These are phyloP conservation scores for Vidua chalybeata DNA, from an alignment of 2,113 vertebrate genomes.

Conservation along the genomic window DNA sequence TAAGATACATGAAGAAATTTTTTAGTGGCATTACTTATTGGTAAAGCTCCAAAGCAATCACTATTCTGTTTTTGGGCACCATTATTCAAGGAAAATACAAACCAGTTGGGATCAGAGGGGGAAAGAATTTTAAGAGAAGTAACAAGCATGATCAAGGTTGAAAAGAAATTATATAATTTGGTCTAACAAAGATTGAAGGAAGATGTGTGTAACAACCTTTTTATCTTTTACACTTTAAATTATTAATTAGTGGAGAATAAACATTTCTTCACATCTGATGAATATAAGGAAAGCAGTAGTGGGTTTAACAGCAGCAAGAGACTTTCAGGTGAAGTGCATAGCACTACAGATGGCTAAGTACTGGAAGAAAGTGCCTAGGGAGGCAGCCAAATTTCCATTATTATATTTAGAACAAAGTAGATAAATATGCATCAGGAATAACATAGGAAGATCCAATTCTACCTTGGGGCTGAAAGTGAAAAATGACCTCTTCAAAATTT, in stretches of 20 bases:
- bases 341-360: neutral
- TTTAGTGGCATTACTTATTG: neutral
- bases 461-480: neutral
- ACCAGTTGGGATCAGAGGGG: rapidly evolving
- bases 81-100: neutral
- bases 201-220: neutral
- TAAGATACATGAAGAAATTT: neutral
- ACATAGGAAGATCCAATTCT: neutral
- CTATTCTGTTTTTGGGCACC: neutral
- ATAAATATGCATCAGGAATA: neutral
- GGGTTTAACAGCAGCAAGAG: neutral
- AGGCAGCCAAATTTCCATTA: neutral
- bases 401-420: neutral
- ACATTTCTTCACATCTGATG: neutral
- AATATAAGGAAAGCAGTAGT: neutral
- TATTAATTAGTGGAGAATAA: neutral
- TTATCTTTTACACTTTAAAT: neutral
- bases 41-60: neutral
- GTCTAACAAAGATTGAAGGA: neutral
- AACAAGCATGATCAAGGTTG: neutral
- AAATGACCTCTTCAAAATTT: neutral
- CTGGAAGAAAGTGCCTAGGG: neutral
- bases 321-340: neutral
- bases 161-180: neutral
- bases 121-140: neutral